Conservation (phyloP, 1,140 invertebrate genomes). For the Heterodera carotae region DNA sequence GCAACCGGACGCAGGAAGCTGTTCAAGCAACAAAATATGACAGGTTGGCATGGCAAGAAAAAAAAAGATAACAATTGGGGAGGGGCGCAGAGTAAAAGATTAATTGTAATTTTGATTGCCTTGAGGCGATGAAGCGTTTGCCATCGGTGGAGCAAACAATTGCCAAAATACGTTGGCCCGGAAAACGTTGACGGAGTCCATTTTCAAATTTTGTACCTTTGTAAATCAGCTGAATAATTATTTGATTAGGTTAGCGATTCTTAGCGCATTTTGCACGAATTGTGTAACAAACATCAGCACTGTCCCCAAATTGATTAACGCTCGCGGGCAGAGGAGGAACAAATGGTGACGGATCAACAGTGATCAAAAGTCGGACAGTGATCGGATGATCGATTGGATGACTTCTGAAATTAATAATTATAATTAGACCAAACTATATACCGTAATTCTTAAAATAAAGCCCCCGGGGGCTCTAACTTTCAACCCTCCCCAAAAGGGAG, state of each 20-base stretch:
- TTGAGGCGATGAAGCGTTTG: neutral
- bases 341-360: neutral
- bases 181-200: slow-evolving; percentile 12
- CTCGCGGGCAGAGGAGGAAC: neutral
- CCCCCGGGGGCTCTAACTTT: too few relatives aligned
- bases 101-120: neutral
- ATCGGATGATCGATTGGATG: slow-evolving; percentile 45
- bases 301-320: neutral
- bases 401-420: too few relatives aligned
- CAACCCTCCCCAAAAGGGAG: too few relatives aligned
- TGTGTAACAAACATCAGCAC: neutral
- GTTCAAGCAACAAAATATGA: neutral
- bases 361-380: slow-evolving; percentile 15
- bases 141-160: neutral
- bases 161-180: neutral
- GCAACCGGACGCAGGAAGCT: neutral
- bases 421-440: too few relatives aligned
- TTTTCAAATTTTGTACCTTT: slow-evolving; percentile 4
- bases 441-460: too few relatives aligned
- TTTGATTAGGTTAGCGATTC: too few relatives aligned
- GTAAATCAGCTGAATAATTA: slow-evolving; percentile 17
- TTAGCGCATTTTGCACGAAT: too few relatives aligned
- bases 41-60: too few relatives aligned
- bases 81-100: too few relatives aligned
- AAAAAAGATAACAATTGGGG: too few relatives aligned